phyloP scores from a whole-genome alignment of 2,113 vertebrate genomes.

The Conger conger region DNA sequence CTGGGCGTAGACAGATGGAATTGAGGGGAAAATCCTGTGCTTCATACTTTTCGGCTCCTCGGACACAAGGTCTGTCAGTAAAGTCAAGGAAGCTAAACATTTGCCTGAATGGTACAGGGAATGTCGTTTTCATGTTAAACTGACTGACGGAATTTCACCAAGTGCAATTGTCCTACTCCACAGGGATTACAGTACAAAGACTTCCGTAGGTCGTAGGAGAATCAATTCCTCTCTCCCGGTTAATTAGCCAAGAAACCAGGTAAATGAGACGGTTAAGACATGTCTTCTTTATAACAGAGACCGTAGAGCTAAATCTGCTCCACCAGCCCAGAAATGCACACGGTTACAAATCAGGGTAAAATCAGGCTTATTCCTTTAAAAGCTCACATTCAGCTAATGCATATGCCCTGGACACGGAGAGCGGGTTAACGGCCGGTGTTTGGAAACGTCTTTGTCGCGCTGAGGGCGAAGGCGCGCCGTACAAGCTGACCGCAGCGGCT shows the following conservation, averaged over 20 bases:
- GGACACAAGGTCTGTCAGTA: neutral
- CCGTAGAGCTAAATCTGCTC: neutral
- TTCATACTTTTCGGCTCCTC: neutral
- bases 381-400: neutral
- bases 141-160: neutral
- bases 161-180: neutral
- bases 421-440: neutral
- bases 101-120: neutral
- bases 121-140: neutral
- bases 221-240: neutral
- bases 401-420: neutral
- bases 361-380: neutral
- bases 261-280: neutral
- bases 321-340: neutral
- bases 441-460: neutral
- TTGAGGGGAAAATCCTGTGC: neutral
- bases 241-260: neutral
- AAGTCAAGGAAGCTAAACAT: neutral
- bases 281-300: neutral
- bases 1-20: neutral
- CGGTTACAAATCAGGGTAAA: neutral
- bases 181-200: neutral
- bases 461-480: neutral
- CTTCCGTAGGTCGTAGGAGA: neutral
- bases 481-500: conserved; percentile 18